These are phyloP conservation scores for Oxyscelio sp. DNA, from an alignment of 2,888 invertebrate genomes.

Conservation along the genomic window DNA sequence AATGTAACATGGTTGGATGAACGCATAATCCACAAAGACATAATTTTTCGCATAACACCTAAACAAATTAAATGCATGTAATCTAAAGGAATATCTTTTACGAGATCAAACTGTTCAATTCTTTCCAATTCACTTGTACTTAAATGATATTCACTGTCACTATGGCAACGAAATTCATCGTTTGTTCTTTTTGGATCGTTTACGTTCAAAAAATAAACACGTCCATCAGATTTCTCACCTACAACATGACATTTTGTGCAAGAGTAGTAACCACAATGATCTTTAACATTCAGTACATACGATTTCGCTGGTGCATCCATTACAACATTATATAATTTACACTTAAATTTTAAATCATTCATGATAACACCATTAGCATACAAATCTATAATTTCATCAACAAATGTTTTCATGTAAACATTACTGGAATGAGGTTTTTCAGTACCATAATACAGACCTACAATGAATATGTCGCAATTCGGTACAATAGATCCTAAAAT, in stretches of 20 bases:
- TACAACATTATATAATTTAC: constrained; percentile 54
- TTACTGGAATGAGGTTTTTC: constrained; percentile 60
- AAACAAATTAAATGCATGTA: constrained; percentile 21
- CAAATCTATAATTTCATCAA: constrained; percentile 58
- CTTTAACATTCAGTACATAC: constrained; percentile 69
- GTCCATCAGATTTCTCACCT: constrained; percentile 47
- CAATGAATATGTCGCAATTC: constrained; percentile 52
- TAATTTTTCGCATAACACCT: constrained; percentile 28
- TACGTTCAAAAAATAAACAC: constrained; percentile 63
- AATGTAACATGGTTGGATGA: too few relatives aligned
- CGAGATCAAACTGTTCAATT: constrained; percentile 74
- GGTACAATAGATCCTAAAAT: constrained; percentile 67
- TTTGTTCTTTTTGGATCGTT: constrained; percentile 20
- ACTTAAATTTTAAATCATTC: constrained; percentile 18
- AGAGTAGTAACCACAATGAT: constrained; percentile 69
- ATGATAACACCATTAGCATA: constrained; percentile 44
- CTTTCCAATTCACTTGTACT: constrained; percentile 67
- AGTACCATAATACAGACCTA: constrained; percentile 63
- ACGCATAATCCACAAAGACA: constrained; percentile 28
- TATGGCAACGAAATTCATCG: constrained; percentile 26
- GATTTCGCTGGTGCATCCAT: constrained; percentile 74
- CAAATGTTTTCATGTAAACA: constrained; percentile 54
- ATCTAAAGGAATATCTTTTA: constrained; percentile 72
- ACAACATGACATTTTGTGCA: constrained; percentile 73
- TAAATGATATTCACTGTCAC: constrained; percentile 72